Evolutionary conservation across 2,113 vertebrate genomes (phyloP).

Genomic region (Nestor notabilis): DNA sequence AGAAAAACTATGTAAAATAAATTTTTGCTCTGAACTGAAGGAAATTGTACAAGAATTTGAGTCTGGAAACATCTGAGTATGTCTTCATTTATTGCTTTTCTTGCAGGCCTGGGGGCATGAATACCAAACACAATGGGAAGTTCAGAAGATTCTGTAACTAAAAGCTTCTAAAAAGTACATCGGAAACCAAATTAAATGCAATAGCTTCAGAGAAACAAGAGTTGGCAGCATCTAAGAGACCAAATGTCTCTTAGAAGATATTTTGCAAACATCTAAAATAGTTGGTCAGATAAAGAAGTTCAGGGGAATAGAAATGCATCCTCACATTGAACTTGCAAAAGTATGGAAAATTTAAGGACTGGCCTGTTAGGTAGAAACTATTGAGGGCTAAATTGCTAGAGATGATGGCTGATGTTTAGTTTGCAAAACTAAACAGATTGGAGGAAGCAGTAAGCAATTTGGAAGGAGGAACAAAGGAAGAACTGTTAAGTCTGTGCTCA

Average conservation of each 20-base stretch:
- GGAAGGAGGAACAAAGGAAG: not conserved
- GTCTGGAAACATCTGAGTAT: not conserved
- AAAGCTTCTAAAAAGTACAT: slow-evolving; percentile 5
- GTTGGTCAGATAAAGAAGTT: not conserved
- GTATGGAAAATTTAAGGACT: not conserved
- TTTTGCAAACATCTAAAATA: slow-evolving; percentile 5
- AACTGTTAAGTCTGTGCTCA: not conserved
- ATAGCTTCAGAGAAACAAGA: slow-evolving; percentile 11
- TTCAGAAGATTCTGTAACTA: slow-evolving; percentile 19
- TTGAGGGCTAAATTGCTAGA: not conserved
- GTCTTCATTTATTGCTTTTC: slow-evolving; percentile 27
- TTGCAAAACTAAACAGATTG: not conserved
- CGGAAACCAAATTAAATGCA: slow-evolving; percentile 24
- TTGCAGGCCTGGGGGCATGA: not conserved
- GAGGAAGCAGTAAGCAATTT: not conserved
- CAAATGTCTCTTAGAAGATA: not conserved
- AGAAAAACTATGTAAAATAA: slow-evolving; percentile 3
- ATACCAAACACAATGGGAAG: slow-evolving; percentile 33
- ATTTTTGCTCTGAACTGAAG: not conserved
- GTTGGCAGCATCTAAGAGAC: not conserved
- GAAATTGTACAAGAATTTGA: not conserved
- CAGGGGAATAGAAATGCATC: not conserved
- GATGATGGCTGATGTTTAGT: not conserved
- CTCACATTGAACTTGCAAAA: not conserved
- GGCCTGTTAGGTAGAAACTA: not conserved